phyloP scores from a whole-genome alignment of 2,113 vertebrate species.

The Gallinago undulata region DNA sequence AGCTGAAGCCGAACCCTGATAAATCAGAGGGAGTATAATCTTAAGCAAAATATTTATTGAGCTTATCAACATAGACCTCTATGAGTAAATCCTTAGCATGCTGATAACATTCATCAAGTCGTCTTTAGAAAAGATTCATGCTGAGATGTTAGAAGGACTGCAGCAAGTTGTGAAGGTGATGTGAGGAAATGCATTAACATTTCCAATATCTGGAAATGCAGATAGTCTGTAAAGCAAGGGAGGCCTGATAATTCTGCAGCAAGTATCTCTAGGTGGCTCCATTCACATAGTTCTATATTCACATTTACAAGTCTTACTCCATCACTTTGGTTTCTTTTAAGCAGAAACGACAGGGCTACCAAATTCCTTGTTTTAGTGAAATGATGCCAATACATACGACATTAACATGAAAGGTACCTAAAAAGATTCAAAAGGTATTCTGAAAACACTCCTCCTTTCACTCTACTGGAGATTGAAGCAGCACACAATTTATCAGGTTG shows the following conservation, averaged over 20 bases:
- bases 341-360: background rate
- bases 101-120: background rate
- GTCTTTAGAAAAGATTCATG: background rate
- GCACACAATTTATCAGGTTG: background rate
- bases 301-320: background rate
- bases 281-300: background rate
- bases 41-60: conserved; percentile 29
- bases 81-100: background rate
- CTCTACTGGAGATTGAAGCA: background rate
- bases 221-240: background rate
- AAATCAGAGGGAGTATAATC: background rate
- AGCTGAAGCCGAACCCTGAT: background rate
- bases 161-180: background rate
- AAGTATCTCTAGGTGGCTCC: conserved; percentile 57
- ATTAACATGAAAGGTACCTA: background rate
- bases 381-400: background rate
- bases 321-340: background rate
- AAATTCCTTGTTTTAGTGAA: background rate
- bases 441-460: background rate
- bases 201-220: background rate
- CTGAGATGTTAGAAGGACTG: background rate
- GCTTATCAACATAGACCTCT: background rate
- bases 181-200: background rate
- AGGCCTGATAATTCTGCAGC: background rate
- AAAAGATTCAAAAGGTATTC: background rate